Evolutionary conservation across 1,140 invertebrate genomes (phyloP), one percentile per base, ranked within the genome.

Genomic region (Bombus sibiricus): DNA sequence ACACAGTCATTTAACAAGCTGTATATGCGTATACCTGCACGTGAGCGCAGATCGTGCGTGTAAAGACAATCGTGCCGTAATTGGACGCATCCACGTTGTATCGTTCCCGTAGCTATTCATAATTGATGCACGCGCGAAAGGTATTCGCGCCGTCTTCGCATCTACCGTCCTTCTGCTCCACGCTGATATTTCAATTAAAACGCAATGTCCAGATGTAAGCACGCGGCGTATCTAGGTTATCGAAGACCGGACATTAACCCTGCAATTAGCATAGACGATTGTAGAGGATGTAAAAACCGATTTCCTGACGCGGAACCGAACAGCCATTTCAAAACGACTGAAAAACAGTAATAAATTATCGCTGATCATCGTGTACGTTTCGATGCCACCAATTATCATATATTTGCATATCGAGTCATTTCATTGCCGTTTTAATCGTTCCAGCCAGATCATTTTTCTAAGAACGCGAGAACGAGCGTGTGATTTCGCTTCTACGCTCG

Each of bases 301-400:
- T 72, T 71, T 43, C 57, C 13, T 25, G 37, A 64, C 22, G 8
- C 59, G n/a, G n/a, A 12, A 25, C 0, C 25, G 34, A 9, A 5
- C 34, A 59, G 37, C n/a, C 64, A 59, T 83, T 43, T 83, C 59
- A 57, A 32, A 75, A 25, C n/a, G 74, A 28, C 25, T 25, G 53
- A 53, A 74, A 81, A 81, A 74, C 41, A 8, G 8, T 62, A 66
- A 68, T 85, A 81, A 85, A 85, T 85, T 81, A 85, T 81, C 47
- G 25, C 43, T n/a, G 71, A 74, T 66, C 74, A 74, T 66, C 43
- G 69, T 71, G 59, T 66, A n/a, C 28, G 57, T 28, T 59, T 12
- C 41, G 32, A 47, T 32, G 28, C 3, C 5, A 22, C 15, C 3
- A 28, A 85, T 85, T 81, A 85, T 57, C 83, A 81, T 74, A 74